Evolutionary conservation across 2,888 invertebrate species (phyloP), one percentile per base, ranked within the genome.

Genomic region (Spodoptera picta): DNA sequence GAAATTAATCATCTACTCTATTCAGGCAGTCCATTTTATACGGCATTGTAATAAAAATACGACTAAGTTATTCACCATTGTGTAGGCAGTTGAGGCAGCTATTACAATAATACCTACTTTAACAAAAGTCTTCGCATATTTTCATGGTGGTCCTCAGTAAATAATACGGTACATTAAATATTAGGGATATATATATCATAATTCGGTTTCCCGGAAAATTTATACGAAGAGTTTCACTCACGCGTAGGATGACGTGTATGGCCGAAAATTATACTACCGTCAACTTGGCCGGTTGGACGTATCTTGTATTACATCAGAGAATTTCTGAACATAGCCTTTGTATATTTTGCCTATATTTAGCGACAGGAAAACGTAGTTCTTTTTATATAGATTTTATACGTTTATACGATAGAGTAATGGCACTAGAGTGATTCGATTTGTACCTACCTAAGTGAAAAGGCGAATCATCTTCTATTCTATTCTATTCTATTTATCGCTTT

Each of bases 181-280:
- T 6, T 36, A n/a, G 3, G 45, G 41, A 58, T 46, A 50, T 44
- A 50, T 44, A 43, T 65, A 23, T 42, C 14, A 42, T 49, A 44
- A 63, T 69, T 55, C 63, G n/a, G 42, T 59, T 74, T 50, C 52
- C 48, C 6, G 46, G 70, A 55, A 71, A 52, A 62, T 46, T 55
- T 31, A 51, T 42, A 24, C 23, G 12, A 4, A 41, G 14, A 47
- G 5, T 24, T 62, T 41, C 42, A 36, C 19, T 51, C n/a, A 19
- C 10, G 70, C 64, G 54, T 52, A 49, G 12, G 41, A 31, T 45
- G 43, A 46, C 27, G 23, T 4, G 44, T 54, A 49, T 48, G 27
- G 42, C 42, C 31, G 62, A 55, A 70, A 50, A 51, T 41, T 58
- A 6, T 48, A 23, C 27, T 12, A 52, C n/a, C 43, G 50, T 51